A percentile compares a stretch with the other conserved stretches of the same genome.
phyloP scores from a whole-genome alignment of 1,140 invertebrate genomes.

The Drosophila fuyamai region DNA sequence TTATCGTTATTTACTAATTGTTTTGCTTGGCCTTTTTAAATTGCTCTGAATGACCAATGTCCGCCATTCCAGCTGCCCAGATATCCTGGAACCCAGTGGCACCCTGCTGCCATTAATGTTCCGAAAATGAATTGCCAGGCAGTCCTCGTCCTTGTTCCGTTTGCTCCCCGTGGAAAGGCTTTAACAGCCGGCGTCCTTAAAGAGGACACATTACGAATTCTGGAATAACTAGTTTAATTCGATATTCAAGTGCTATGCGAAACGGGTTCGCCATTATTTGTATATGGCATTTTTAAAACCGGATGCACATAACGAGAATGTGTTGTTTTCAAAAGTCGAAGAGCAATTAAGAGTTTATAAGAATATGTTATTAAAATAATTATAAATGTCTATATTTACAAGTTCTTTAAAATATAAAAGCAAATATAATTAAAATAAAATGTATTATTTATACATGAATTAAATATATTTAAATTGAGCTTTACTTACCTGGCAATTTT shows the following conservation, averaged over 20 bases:
- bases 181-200: conserved; percentile 9
- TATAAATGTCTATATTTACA: too few species aligned
- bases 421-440: too few species aligned
- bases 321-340: too few species aligned
- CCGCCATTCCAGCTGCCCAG: conserved; percentile 17
- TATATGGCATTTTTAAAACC: too few species aligned
- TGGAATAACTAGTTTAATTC: not conserved
- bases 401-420: too few species aligned
- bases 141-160: conserved; percentile 25
- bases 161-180: conserved; percentile 86
- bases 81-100: conserved; percentile 15
- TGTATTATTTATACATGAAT: too few species aligned
- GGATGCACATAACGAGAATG: too few species aligned
- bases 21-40: conserved; percentile 58
- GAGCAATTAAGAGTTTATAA: too few species aligned
- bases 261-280: not conserved
- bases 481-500: conserved; percentile 85
- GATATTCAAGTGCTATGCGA: not conserved
- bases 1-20: conserved; percentile 63
- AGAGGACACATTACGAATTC: not conserved
- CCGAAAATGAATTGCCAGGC: conserved; percentile 58
- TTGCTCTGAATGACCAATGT: conserved; percentile 53
- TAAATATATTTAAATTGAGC: conserved; percentile 87
- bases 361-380: too few species aligned
- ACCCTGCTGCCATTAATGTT: conserved; percentile 58